phyloP scores from a whole-genome alignment of 2,888 invertebrate species.

The Stenolophus ochropezus region DNA sequence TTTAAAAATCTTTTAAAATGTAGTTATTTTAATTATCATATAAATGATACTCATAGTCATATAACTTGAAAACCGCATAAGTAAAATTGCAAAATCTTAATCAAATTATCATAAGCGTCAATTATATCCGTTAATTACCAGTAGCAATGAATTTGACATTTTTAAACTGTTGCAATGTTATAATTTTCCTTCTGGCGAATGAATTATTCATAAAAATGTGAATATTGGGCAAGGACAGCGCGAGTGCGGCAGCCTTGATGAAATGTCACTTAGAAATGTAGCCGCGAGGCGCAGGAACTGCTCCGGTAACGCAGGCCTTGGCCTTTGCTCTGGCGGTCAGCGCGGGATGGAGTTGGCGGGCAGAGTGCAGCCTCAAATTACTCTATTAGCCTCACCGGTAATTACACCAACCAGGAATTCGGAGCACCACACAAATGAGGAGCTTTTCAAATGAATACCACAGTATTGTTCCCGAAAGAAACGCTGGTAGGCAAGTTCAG shows the following conservation, averaged over 20 bases:
- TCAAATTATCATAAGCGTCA: neutral
- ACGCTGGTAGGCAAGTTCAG: no score
- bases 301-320: conserved; percentile 27
- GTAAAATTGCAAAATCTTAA: neutral
- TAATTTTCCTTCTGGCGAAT: neutral
- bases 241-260: conserved; percentile 23
- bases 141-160: conserved; percentile 29
- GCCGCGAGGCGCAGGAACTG: conserved; percentile 17
- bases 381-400: conserved; percentile 17
- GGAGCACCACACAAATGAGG: no score
- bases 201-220: conserved; percentile 38
- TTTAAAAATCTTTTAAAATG: no score
- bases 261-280: conserved; percentile 40
- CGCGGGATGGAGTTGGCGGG: neutral
- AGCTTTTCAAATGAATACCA: no score
- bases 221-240: conserved; percentile 41
- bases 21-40: no score
- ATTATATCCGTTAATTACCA: neutral
- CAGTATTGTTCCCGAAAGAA: no score
- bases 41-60: neutral
- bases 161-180: neutral
- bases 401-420: no score
- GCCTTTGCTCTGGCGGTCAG: conserved; percentile 41
- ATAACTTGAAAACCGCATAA: neutral
- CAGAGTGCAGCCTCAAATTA: conserved; percentile 21